Evolutionary conservation across 2,797 vertebrate species (phyloP).

Genomic region (Alosa sapidissima): DNA sequence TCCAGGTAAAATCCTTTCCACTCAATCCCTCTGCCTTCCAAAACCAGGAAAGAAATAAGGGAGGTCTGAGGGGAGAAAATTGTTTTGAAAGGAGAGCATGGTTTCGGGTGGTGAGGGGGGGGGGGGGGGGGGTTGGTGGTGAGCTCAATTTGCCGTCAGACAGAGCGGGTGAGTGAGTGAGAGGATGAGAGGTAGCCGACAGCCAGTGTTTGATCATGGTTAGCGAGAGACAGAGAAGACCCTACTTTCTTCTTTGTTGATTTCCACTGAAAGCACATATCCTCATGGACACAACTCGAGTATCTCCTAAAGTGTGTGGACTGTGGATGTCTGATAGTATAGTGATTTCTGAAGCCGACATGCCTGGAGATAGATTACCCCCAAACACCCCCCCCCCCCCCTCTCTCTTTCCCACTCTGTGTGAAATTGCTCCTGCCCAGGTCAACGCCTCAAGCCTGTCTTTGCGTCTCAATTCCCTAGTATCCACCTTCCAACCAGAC

Average conservation of each 20-base stretch:
- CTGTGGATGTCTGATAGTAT: slow-evolving; percentile 7
- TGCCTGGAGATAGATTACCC: slow-evolving; percentile 29
- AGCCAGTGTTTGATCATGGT: slow-evolving; percentile 45
- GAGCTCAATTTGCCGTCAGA: not conserved
- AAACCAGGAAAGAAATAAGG: not conserved
- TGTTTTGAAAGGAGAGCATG: not conserved
- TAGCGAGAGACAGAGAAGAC: slow-evolving; percentile 27
- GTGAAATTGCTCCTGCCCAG: slow-evolving; percentile 18
- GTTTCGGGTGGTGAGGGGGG: not conserved
- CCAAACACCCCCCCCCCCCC: too few relatives aligned
- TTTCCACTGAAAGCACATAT: slow-evolving; percentile 35
- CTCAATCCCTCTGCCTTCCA: not conserved
- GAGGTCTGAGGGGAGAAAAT: not conserved
- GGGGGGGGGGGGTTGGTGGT: not conserved
- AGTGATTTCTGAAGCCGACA: slow-evolving; percentile 33
- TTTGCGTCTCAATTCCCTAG: slow-evolving; percentile 11
- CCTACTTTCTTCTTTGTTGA: slow-evolving; percentile 27
- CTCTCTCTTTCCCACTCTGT: not conserved
- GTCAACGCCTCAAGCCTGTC: slow-evolving; percentile 17
- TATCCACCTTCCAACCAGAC: not conserved
- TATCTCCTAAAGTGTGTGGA: slow-evolving; percentile 39
- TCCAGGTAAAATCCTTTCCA: not conserved
- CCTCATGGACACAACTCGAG: slow-evolving; percentile 28
- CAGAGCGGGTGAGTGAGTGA: not conserved
- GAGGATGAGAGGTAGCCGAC: slow-evolving; percentile 29